A percentile compares a stretch with the other conserved stretches of the same genome.
Evolutionary conservation across 2,113 vertebrate species (phyloP).

Genomic region (Rhineura floridana): DNA sequence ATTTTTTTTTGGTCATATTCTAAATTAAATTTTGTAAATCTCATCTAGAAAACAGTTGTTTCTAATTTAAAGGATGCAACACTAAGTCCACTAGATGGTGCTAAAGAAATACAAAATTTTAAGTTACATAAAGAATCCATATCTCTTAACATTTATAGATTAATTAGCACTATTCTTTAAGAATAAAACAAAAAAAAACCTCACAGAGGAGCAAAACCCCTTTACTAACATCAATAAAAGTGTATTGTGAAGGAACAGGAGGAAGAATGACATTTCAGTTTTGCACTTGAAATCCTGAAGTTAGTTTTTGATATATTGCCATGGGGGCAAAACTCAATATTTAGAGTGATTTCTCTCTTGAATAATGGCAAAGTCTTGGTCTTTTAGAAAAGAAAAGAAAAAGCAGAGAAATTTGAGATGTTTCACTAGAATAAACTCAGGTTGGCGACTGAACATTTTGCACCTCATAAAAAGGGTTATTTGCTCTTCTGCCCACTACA

Average conservation of each 20-base stretch:
- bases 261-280: accelerated
- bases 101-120: slow-evolving; percentile 59
- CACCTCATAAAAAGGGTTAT: slow-evolving; percentile 6
- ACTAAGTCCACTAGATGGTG: slow-evolving; percentile 77
- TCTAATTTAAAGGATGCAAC: neutral
- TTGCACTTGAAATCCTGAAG: slow-evolving; percentile 25
- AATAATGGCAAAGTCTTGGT: neutral
- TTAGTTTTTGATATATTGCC: slow-evolving; percentile 17
- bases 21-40: slow-evolving; percentile 16
- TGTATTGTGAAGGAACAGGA: neutral
- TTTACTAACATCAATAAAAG: neutral
- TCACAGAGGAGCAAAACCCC: slow-evolving; percentile 4
- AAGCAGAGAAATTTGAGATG: neutral
- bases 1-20: neutral
- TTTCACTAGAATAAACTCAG: slow-evolving; percentile 4
- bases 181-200: neutral
- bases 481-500: slow-evolving; percentile 33
- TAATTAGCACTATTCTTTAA: neutral
- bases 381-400: neutral
- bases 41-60: neutral
- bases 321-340: neutral
- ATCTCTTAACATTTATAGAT: slow-evolving; percentile 23
- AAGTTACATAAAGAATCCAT: neutral
- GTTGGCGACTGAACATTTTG: slow-evolving; percentile 13
- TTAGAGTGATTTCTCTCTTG: neutral